These are phyloP conservation scores for Cerastoderma edule DNA, from an alignment of 2,888 invertebrate species.

Conservation along the genomic window DNA sequence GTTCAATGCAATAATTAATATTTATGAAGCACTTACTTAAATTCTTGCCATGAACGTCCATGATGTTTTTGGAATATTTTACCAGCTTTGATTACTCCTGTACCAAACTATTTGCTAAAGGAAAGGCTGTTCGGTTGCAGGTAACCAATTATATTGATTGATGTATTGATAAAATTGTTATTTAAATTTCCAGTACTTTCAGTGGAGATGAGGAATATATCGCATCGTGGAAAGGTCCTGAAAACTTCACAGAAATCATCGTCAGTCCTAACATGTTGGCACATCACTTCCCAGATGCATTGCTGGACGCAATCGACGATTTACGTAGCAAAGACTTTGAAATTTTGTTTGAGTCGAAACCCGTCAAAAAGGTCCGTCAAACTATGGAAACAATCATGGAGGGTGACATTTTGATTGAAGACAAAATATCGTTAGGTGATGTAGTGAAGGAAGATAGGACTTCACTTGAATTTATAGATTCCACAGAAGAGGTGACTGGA, in stretches of 20 bases:
- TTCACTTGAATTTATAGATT: too few relatives aligned
- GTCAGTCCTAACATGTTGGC: slow-evolving; percentile 94
- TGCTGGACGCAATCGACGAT: slow-evolving; percentile 88
- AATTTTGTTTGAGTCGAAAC: slow-evolving; percentile 16
- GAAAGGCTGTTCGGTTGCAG: too few relatives aligned
- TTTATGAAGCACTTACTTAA: too few relatives aligned
- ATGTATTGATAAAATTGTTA: background rate
- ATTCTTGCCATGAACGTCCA: too few relatives aligned
- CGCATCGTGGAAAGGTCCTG: slow-evolving; percentile 92
- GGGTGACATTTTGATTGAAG: background rate
- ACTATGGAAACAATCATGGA: slow-evolving; percentile 16
- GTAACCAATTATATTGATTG: too few relatives aligned
- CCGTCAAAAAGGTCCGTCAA: slow-evolving; percentile 5
- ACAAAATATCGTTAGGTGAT: slow-evolving; percentile 16
- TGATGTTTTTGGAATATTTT: too few relatives aligned
- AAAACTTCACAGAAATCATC: slow-evolving; percentile 92
- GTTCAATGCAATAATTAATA: too few relatives aligned
- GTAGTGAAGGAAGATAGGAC: slow-evolving; percentile 23
- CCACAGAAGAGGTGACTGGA: too few relatives aligned
- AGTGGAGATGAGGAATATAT: slow-evolving; percentile 50
- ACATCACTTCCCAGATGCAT: slow-evolving; percentile 93
- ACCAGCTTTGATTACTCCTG: too few relatives aligned
- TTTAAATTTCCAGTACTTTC: slow-evolving; percentile 33
- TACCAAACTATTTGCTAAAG: too few relatives aligned
- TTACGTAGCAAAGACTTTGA: slow-evolving; percentile 61